These are phyloP conservation scores for Columbina picui DNA, from an alignment of 2,113 vertebrate genomes.

Conservation along the genomic window DNA sequence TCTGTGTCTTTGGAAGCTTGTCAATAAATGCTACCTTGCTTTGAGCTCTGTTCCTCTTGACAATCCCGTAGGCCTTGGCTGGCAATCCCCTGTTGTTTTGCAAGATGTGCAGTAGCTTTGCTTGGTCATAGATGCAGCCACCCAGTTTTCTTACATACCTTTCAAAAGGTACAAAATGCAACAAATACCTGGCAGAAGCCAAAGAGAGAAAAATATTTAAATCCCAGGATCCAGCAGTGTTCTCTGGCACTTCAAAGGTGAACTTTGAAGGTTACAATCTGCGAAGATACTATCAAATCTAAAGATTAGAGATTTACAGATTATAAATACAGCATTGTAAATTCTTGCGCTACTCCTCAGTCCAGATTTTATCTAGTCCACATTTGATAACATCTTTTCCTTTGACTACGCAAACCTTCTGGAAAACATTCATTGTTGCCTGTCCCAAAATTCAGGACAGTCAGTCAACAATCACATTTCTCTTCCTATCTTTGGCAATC, in stretches of 20 bases:
- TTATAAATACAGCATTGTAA: neutral
- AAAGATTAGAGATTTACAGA: neutral
- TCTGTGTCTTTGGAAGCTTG: neutral
- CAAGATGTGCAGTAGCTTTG: neutral
- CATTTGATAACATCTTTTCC: neutral
- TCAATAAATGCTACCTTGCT: neutral
- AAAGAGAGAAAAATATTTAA: neutral
- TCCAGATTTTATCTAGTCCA: neutral
- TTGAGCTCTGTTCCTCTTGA: neutral
- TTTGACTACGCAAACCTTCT: neutral
- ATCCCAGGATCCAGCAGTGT: neutral
- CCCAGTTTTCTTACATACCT: neutral
- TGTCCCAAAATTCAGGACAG: neutral
- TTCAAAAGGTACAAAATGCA: neutral
- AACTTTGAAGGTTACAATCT: slow-evolving; percentile 10
- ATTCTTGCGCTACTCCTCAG: neutral
- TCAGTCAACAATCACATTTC: neutral
- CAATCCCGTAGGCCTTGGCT: neutral
- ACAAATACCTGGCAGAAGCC: neutral
- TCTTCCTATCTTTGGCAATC: neutral
- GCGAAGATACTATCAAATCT: neutral
- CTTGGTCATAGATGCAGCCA: neutral
- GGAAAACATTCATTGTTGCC: neutral
- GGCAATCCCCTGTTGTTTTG: neutral
- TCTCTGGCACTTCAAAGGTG: neutral